These are phyloP conservation scores for Cheilosia grossa DNA, from an alignment of 2,888 invertebrate genomes.

Conservation along the genomic window DNA sequence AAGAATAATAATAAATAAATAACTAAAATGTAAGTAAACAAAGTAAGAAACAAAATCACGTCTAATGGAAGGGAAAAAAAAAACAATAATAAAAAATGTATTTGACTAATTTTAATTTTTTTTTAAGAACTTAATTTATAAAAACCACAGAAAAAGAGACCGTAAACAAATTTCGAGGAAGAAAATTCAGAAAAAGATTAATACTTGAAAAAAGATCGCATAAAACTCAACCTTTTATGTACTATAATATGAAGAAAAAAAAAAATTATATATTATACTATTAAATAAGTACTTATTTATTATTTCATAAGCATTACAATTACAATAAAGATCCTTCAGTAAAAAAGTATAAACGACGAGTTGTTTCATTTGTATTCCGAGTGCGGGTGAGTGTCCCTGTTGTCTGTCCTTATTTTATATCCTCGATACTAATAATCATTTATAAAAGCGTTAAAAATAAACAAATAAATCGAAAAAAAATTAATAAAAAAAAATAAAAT, in stretches of 20 bases:
- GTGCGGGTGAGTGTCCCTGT: background rate
- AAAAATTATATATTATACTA: constrained; percentile 64
- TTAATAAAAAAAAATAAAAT: too few relatives aligned
- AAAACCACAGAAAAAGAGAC: constrained; percentile 1
- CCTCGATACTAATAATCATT: too few relatives aligned
- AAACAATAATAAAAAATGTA: background rate
- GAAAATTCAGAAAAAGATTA: constrained; percentile 47
- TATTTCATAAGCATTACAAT: constrained; percentile 73
- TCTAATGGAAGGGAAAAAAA: background rate
- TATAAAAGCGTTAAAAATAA: too few relatives aligned
- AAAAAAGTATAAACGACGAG: constrained; percentile 54
- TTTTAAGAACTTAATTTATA: constrained; percentile 10
- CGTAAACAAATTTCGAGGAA: constrained; percentile 44
- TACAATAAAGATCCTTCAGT: constrained; percentile 74
- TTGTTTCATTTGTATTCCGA: background rate
- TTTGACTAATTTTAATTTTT: constrained; percentile 38
- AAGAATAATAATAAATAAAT: constrained; percentile 8
- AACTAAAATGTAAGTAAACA: constrained; percentile 30
- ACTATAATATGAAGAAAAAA: constrained; percentile 54
- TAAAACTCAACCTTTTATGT: constrained; percentile 65
- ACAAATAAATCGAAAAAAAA: too few relatives aligned
- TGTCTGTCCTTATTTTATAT: too few relatives aligned
- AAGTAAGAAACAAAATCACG: background rate
- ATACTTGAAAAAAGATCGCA: constrained; percentile 48
- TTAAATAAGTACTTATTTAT: constrained; percentile 73